A percentile compares a stretch with the other conserved stretches of the same genome.
These are phyloP conservation scores for Synchiropus splendidus DNA, from an alignment of 2,113 vertebrate species.

Conservation along the genomic window DNA sequence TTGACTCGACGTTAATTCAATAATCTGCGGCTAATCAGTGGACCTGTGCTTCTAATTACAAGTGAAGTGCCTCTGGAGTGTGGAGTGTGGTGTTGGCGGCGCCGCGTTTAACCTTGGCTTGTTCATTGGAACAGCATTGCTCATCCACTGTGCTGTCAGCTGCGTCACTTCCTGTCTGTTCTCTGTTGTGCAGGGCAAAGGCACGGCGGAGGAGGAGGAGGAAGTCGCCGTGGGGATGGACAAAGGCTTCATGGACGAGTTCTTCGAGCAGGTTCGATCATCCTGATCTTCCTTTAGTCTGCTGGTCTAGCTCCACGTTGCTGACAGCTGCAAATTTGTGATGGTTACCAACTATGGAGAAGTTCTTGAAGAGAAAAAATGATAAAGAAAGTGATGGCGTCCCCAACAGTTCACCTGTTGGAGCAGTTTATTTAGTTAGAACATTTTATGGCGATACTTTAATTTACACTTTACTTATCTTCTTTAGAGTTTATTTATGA, in stretches of 20 bases:
- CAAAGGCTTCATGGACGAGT: slow-evolving; percentile 89
- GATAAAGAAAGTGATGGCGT: no score
- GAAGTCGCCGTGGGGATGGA: slow-evolving; percentile 82
- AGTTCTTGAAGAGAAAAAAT: no score
- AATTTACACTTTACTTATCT: no score
- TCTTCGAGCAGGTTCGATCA: slow-evolving; percentile 81
- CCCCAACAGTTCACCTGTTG: no score
- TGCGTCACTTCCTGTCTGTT: slow-evolving; percentile 1
- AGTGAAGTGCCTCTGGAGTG: slow-evolving; percentile 21
- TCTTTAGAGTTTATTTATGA: no score
- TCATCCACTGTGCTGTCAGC: no score
- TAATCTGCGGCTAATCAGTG: slow-evolving; percentile 43
- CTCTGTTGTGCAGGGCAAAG: slow-evolving; percentile 72
- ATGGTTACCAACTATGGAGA: no score
- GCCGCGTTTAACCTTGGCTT: slow-evolving; percentile 25
- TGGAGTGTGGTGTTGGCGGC: not conserved
- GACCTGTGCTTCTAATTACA: slow-evolving; percentile 42
- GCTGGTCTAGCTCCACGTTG: no score
- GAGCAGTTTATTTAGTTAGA: no score
- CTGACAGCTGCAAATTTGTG: no score
- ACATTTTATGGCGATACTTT: no score
- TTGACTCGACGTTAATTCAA: slow-evolving; percentile 26
- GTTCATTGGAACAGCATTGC: not conserved
- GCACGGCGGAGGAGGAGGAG: slow-evolving; percentile 76
- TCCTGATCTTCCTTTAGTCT: no score